These are phyloP conservation scores for Trogon melanurus DNA, from an alignment of 2,113 vertebrate species.

Conservation along the genomic window DNA sequence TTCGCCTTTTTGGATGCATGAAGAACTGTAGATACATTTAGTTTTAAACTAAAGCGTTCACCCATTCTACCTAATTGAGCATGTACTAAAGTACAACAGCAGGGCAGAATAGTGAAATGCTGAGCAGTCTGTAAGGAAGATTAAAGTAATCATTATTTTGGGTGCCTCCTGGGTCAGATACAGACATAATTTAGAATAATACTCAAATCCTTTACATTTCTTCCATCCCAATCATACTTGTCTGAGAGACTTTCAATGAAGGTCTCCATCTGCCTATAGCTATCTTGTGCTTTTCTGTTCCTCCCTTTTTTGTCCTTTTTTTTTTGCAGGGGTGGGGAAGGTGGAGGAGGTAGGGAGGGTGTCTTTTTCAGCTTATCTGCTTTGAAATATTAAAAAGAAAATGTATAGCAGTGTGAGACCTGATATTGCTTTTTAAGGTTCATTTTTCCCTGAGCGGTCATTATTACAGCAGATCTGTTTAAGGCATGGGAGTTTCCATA, in stretches of 20 bases:
- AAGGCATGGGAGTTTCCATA: constrained; percentile 40
- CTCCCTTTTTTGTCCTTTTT: rapidly evolving
- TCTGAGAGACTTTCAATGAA: neutral
- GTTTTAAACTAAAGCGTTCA: neutral
- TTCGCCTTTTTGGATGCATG: neutral
- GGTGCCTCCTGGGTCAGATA: neutral
- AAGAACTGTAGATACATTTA: neutral
- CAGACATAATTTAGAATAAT: neutral
- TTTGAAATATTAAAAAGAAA: constrained; percentile 12
- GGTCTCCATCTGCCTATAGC: neutral
- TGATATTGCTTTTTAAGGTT: constrained; percentile 16
- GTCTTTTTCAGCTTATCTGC: neutral
- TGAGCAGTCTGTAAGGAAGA: neutral
- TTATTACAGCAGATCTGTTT: constrained; percentile 19
- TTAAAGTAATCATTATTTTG: neutral
- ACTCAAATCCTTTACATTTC: neutral
- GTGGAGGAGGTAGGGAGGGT: neutral
- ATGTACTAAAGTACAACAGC: neutral
- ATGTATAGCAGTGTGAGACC: neutral
- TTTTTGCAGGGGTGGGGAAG: neutral
- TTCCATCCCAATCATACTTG: neutral
- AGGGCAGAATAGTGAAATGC: neutral
- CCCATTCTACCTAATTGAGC: neutral
- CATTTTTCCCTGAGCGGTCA: constrained; percentile 6
- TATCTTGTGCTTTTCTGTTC: neutral